Percentiles rank a stretch among this genome's conserved stretches.
phyloP scores from a whole-genome alignment of 2,797 vertebrate species.

The Myotis myotis region DNA sequence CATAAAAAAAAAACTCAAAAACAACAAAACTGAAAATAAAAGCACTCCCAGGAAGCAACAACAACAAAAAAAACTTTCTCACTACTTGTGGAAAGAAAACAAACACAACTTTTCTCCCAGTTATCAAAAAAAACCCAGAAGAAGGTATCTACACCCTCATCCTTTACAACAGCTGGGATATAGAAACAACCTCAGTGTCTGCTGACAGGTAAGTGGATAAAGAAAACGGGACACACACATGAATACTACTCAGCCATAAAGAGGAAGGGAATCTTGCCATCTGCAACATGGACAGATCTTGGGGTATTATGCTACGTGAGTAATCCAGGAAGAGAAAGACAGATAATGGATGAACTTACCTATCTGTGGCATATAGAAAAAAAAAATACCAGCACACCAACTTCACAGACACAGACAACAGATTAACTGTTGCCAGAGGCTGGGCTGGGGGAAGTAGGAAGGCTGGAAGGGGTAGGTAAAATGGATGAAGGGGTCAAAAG shows the following conservation, averaged over 20 bases:
- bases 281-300: neutral
- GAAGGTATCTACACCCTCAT: neutral
- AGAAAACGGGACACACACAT: neutral
- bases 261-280: neutral
- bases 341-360: neutral
- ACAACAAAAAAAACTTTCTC: neutral
- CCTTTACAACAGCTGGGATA: neutral
- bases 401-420: neutral
- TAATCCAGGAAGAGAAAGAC: neutral
- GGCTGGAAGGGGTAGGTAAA: neutral
- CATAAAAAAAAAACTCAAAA: neutral
- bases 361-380: neutral
- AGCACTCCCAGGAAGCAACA: conserved; percentile 1
- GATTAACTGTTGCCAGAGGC: neutral
- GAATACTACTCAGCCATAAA: neutral
- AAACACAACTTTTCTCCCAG: neutral
- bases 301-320: neutral
- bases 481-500: neutral
- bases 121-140: neutral
- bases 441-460: too few relatives aligned
- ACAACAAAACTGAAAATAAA: neutral
- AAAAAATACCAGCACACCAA: neutral
- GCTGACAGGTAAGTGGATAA: neutral
- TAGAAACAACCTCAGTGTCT: neutral
- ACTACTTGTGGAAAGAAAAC: neutral